Base-by-base conservation (phyloP, 2,113 vertebrate species). In the Orthonyx spaldingii region DNA sequence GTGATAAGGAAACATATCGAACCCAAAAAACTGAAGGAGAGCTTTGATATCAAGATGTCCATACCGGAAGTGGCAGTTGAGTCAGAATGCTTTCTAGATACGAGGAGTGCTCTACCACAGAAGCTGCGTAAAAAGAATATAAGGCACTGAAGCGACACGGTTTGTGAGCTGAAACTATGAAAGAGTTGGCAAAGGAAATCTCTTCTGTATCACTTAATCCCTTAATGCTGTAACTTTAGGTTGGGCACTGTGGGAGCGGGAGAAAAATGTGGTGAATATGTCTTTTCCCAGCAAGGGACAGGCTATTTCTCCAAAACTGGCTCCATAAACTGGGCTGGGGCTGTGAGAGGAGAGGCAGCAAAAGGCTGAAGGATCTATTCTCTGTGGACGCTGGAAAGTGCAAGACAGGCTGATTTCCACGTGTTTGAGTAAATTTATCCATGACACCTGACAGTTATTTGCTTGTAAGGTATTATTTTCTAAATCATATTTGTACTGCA, bases 171-270 rank as follows among this genome's bases (percentile, higher is more conserved):
- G 64, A 55, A 89, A 47, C 6, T 63, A 7, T 74, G 64, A 23
- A 72, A 55, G 66, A 50, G 22, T 5, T 83, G n/a, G 7, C 16
- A 16, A 76, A 86, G 37, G 37, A 80, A 60, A 50, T 39, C 0
- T n/a, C 20, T 35, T 70, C 14, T 89, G 41, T 14, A 32, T 24
- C 2, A 1, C n/a, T 46, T 65, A 53, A 57, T 6, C 2, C 16
- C 21, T 63, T 49, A 41, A 41, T 22, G 18, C 30, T 7, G 1
- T 10, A 41, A 13, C 3, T 82, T 56, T 52, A 17, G 39, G 9
- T 6, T 71, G 6, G 13, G 8, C 1, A 0, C 23, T 61, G 17
- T 1, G 4, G n/a, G 32, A 72, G 5, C 11, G 52, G 33, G 19
- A 59, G 41, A 2, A 52, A 75, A 87, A 42, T 1, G 1, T 5